Percentiles rank a stretch among this genome's conserved stretches.
phyloP scores from a whole-genome alignment of 2,797 vertebrate species.

The Otolemur crassicaudatus region DNA sequence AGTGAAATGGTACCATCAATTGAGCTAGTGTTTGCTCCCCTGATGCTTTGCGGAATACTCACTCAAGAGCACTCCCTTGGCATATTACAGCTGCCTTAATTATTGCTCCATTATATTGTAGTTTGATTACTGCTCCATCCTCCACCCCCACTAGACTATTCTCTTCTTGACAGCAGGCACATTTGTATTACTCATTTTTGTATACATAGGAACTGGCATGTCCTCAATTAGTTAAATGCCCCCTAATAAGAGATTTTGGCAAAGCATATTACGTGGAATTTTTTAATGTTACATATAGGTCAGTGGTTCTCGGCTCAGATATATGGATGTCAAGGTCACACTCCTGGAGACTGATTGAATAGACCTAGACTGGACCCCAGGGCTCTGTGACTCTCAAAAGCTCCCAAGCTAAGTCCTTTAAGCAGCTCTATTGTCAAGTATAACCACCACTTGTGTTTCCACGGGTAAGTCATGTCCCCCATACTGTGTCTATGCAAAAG shows the following conservation, averaged over 20 bases:
- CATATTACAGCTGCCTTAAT: background rate
- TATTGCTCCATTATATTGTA: background rate
- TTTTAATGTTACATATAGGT: background rate
- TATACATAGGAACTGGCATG: background rate
- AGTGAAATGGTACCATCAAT: background rate
- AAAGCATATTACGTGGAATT: background rate
- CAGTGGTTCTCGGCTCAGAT: background rate
- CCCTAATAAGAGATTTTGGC: background rate
- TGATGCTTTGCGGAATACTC: background rate
- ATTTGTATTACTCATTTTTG: background rate
- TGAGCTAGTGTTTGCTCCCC: background rate
- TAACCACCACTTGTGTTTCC: background rate
- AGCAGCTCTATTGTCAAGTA: background rate
- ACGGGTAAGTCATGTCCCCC: background rate
- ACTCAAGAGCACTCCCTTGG: background rate
- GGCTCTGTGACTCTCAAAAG: background rate
- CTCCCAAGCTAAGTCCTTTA: background rate
- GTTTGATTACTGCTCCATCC: background rate
- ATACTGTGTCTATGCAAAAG: background rate
- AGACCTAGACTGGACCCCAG: background rate
- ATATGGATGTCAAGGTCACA: background rate
- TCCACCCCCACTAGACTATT: background rate
- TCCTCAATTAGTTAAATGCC: slow-evolving; percentile 11
- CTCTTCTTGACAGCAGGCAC: background rate
- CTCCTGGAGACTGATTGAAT: background rate